Evolutionary conservation across 2,888 invertebrate genomes (phyloP).

Genomic region (Pachymerium ferrugineum): DNA sequence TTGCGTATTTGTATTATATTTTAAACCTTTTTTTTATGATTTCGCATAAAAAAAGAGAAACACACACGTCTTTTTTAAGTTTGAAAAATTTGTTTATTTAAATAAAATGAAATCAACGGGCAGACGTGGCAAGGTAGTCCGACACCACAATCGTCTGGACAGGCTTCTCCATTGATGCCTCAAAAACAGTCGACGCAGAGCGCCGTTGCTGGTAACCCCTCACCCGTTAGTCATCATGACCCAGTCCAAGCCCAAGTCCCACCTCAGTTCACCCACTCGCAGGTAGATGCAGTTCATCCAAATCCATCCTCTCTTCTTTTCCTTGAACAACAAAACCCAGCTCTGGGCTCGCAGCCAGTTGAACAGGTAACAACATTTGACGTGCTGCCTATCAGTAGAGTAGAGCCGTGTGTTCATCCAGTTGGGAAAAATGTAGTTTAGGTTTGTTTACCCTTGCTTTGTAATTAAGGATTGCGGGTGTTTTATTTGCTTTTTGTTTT

Average conservation of each 20-base stretch:
- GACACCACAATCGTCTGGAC: conserved; percentile 4
- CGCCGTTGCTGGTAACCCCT: background rate
- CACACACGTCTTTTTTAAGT: background rate
- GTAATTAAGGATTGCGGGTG: background rate
- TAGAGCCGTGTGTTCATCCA: background rate
- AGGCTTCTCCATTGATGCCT: background rate
- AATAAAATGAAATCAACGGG: background rate
- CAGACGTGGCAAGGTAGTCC: background rate
- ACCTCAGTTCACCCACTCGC: conserved; percentile 43
- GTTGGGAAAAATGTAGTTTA: background rate
- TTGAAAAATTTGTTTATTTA: background rate
- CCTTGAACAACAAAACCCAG: background rate
- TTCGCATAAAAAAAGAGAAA: background rate
- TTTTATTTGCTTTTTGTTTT: background rate
- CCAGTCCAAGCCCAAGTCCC: conserved; percentile 40
- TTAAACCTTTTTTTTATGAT: background rate
- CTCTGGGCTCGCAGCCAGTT: background rate
- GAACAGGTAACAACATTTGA: background rate
- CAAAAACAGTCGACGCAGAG: background rate
- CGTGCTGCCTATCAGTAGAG: background rate
- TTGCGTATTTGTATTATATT: background rate
- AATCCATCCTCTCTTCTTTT: background rate
- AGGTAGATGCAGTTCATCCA: conserved; percentile 34
- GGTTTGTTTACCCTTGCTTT: background rate
- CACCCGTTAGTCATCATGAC: background rate